Percentiles rank a stretch among this genome's conserved stretches.
Conservation (phyloP, 2,797 vertebrate species). For the Chloroceryle amazona region DNA sequence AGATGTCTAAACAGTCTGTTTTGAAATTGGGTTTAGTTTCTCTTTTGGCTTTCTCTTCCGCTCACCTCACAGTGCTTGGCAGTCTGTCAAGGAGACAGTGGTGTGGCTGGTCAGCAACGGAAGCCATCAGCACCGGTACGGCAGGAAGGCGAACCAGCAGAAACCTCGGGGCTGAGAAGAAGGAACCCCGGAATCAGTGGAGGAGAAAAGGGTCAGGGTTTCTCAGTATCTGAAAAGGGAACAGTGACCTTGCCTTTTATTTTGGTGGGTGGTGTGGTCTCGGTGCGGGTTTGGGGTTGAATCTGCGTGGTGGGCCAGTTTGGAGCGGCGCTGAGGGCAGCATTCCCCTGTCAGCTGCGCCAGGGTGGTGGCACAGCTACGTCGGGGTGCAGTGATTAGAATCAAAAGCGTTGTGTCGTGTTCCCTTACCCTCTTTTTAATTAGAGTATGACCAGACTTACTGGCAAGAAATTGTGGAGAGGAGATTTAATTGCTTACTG, state of each 20-base stretch:
- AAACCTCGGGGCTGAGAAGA: not conserved
- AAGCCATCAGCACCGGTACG: not conserved
- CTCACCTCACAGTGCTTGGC: not conserved
- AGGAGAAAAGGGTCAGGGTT: not conserved
- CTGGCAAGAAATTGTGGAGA: not conserved
- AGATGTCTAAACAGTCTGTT: not conserved
- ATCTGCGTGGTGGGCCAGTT: accelerated
- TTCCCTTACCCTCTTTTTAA: not conserved
- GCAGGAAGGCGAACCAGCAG: not conserved
- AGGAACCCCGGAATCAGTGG: not conserved
- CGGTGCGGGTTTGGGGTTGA: not conserved
- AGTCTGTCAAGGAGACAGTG: not conserved
- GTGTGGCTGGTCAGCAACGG: not conserved
- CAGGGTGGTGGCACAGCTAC: not conserved
- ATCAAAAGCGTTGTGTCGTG: accelerated
- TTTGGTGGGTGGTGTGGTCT: too few relatives aligned
- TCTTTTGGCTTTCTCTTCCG: not conserved
- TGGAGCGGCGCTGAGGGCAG: not conserved
- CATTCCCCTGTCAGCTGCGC: not conserved
- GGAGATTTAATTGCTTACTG: not conserved
- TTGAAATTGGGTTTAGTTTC: not conserved
- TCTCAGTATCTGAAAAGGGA: not conserved
- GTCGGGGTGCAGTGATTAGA: accelerated
- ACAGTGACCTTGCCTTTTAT: not conserved
- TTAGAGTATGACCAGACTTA: not conserved